Evolutionary conservation across 2,797 vertebrate species (phyloP), one percentile per base, ranked within the genome.

Genomic region (Hydrophis major): DNA sequence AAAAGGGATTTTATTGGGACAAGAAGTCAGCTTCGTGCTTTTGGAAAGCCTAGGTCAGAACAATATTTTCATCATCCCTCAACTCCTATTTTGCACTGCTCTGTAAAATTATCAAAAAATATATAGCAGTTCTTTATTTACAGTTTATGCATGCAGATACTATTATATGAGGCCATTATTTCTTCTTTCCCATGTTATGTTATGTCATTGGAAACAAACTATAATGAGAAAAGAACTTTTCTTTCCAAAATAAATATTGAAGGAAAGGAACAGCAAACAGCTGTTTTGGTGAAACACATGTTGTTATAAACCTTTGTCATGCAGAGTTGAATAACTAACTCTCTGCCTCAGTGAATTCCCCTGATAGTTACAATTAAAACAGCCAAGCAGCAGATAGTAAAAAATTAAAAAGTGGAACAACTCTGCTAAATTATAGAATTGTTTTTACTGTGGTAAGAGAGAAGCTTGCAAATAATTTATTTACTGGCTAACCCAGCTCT

Each of bases 371-470:
- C 57, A 96, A 16, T 91, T 89, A 95, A 87, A 96, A 95, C 61
- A 95, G 55, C 14, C 60, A 94, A 94, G 56, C 8, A 94, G 74
- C 32, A 95, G 91, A 95, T 93, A 89, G 94, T 83, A 93, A 94
- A 94, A 96, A 90, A 95, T 96, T 95, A 87, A 95, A 95, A 96
- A 88, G 63, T 90, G 16, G 32, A 90, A 90, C 8, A 93, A 83
- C 50, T 94, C 90, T 87, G 86, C 53, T 94, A 95, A 95, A 93
- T 94, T 88, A 94, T 11, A 94, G 94, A 94, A 95, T n/a, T 92
- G 94, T 95, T 96, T 37, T 92, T 83, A 87, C 91, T 89, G 94
- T 88, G 94, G 89, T 53, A 93, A 57, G 55, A 86, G 88, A 96
- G 93, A 95, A 95, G 93, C 69, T 90, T 94, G 74, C 63, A 95